Percentiles rank a stretch among this genome's conserved stretches.
These are phyloP conservation scores for Eristalis intricaria DNA, from an alignment of 2,888 invertebrate species.

Conservation along the genomic window DNA sequence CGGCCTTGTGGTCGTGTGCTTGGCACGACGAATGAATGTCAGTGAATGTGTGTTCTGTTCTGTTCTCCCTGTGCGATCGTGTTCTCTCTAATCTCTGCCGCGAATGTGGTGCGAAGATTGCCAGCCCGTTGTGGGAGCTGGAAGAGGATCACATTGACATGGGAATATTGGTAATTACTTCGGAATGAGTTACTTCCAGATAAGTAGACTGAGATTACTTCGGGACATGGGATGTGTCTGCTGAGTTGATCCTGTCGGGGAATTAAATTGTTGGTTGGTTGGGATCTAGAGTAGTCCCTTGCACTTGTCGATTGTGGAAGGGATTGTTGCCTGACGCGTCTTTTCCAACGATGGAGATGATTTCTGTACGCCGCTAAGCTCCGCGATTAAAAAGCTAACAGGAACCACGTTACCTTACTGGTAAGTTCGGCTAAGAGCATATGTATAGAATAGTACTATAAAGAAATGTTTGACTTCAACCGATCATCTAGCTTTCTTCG, in stretches of 20 bases:
- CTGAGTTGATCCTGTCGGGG: not conserved
- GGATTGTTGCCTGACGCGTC: too few species aligned
- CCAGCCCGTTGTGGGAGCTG: conserved; percentile 2
- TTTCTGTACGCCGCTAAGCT: too few species aligned
- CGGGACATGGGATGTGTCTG: not conserved
- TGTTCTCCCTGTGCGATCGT: conserved; percentile 9
- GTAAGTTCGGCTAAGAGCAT: too few species aligned
- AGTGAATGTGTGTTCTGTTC: not conserved
- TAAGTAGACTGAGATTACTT: conserved; percentile 2
- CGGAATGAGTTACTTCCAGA: conserved; percentile 31
- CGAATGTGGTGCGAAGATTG: conserved; percentile 23
- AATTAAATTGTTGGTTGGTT: too few species aligned
- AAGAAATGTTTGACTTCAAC: too few species aligned
- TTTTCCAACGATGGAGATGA: too few species aligned
- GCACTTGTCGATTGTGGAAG: too few species aligned
- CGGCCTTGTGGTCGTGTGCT: not conserved
- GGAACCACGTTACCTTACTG: too few species aligned
- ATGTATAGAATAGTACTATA: too few species aligned
- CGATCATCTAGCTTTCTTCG: too few species aligned
- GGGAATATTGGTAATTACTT: conserved; percentile 61
- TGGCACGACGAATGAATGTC: not conserved
- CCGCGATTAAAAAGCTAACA: too few species aligned
- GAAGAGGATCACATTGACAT: conserved; percentile 30
- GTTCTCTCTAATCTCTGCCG: conserved; percentile 46
- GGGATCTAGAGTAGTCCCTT: too few species aligned